phyloP scores from a whole-genome alignment of 35 echinoderm and acorn worm genomes.

The Heliocidaris erythrogramma region DNA sequence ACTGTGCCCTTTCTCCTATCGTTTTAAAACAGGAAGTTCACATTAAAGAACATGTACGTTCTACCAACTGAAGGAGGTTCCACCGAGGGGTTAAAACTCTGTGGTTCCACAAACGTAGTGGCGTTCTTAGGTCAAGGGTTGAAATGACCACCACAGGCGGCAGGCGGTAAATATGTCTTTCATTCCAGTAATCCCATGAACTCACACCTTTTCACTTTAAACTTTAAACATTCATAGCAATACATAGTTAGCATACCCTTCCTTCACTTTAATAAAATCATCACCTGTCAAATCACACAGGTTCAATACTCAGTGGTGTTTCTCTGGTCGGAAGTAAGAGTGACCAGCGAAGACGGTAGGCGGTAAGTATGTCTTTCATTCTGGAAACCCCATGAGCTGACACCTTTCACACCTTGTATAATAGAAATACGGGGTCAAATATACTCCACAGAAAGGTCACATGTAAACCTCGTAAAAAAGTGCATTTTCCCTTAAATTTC shows the following conservation, averaged over 20 bases:
- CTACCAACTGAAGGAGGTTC: too few relatives aligned
- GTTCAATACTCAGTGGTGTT: background rate
- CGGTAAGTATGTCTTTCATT: constrained; percentile 2
- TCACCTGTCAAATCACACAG: background rate
- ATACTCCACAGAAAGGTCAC: background rate
- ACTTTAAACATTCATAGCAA: background rate
- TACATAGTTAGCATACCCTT: background rate
- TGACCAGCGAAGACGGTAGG: background rate
- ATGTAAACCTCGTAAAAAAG: background rate
- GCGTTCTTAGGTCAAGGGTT: background rate
- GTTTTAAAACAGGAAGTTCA: too few relatives aligned
- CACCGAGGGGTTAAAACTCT: too few relatives aligned
- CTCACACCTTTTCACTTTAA: background rate
- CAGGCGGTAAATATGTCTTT: constrained; percentile 16
- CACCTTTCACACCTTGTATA: background rate
- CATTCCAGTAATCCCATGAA: background rate
- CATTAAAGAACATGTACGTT: too few relatives aligned
- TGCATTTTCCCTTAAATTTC: background rate
- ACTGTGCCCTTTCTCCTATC: too few relatives aligned
- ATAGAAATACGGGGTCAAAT: background rate
- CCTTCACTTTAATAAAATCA: background rate
- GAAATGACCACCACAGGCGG: background rate
- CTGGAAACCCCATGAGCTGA: background rate
- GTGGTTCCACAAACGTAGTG: background rate
- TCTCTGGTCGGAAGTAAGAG: background rate